Percentiles rank a stretch among this genome's conserved stretches.
phyloP scores from a whole-genome alignment of 2,113 vertebrate species.

The Hypocryptadius cinnamomeus region DNA sequence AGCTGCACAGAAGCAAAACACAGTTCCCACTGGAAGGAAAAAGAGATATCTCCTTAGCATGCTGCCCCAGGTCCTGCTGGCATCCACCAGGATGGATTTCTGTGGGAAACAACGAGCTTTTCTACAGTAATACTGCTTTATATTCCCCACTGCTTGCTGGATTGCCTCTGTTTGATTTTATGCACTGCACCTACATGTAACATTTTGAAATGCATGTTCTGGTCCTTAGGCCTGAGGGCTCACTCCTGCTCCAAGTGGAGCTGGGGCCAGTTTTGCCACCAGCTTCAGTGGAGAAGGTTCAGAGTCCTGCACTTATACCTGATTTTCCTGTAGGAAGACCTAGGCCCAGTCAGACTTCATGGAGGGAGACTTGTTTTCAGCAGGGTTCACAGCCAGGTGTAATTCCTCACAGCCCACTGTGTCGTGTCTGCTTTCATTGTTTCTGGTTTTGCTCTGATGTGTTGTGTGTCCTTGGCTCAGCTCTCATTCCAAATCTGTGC shows the following conservation, averaged over 20 bases:
- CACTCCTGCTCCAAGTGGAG: not conserved
- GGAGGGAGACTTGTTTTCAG: not conserved
- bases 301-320: not conserved
- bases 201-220: not conserved
- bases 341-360: not conserved
- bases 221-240: not conserved
- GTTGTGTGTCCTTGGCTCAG: not conserved
- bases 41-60: conserved; percentile 57
- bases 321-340: not conserved
- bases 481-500: conserved; percentile 3
- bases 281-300: not conserved
- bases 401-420: not conserved
- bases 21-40: conserved; percentile 3
- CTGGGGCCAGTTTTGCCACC: not conserved
- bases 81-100: not conserved
- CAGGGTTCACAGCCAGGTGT: not conserved
- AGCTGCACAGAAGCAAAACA: conserved; percentile 20
- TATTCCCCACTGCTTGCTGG: not conserved
- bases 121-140: not conserved
- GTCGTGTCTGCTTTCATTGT: not conserved
- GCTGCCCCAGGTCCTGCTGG: not conserved
- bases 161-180: not conserved
- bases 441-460: not conserved
- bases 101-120: not conserved
- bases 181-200: not conserved